Conservation (phyloP, 2,797 vertebrate species). For the Hirundo rustica region DNA sequence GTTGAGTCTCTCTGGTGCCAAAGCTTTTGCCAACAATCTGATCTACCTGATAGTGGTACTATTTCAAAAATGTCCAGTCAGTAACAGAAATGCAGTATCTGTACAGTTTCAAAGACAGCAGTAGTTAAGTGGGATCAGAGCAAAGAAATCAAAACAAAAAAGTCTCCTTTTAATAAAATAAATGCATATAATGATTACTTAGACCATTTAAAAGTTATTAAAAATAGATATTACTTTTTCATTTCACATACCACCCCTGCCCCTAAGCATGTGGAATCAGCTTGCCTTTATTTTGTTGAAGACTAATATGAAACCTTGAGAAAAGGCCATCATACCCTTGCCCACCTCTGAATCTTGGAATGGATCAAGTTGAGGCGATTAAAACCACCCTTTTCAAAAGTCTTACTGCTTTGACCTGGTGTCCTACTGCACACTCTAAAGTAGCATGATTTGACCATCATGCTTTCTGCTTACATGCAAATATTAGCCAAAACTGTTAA, state of each 20-base stretch:
- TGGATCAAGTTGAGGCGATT: rapidly evolving
- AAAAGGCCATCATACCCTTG: neutral
- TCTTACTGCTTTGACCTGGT: neutral
- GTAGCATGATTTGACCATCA: neutral
- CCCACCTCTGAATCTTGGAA: neutral
- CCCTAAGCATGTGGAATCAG: neutral
- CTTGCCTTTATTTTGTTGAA: neutral
- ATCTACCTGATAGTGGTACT: constrained; percentile 80
- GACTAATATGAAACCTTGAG: neutral
- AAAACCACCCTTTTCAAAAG: neutral
- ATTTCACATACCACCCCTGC: neutral
- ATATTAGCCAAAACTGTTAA: neutral
- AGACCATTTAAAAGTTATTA: neutral
- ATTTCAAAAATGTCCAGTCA: constrained; percentile 77
- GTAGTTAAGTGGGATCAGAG: neutral
- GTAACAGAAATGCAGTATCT: constrained; percentile 62
- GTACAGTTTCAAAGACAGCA: constrained; percentile 42
- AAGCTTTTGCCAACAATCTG: constrained; percentile 77
- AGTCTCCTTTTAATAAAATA: neutral
- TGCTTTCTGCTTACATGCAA: neutral
- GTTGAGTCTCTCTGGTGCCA: constrained; percentile 83
- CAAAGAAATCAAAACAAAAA: constrained; percentile 17
- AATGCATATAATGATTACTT: neutral
- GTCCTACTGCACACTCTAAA: neutral
- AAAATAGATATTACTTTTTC: neutral